Evolutionary conservation across 2,113 vertebrate genomes (phyloP).

Genomic region (Sander vitreus): DNA sequence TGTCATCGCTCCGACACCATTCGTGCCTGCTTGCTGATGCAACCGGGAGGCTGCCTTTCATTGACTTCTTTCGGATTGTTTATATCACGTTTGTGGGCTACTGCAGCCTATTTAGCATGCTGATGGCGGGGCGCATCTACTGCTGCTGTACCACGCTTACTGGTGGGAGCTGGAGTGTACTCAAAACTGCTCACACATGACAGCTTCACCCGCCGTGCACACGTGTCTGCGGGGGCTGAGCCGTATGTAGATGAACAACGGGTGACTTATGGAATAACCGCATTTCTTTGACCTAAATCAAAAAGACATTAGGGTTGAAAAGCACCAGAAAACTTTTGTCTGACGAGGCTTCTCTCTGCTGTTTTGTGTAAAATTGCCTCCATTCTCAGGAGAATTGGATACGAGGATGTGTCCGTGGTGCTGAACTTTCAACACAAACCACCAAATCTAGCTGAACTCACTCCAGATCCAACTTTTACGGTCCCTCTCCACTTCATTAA

Average conservation of each 20-base stretch:
- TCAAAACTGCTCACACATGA: constrained; percentile 6
- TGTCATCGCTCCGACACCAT: constrained; percentile 76
- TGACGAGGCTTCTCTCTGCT: background rate
- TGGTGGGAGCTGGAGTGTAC: constrained; percentile 21
- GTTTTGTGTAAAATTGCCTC: background rate
- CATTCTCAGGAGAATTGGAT: too few species aligned
- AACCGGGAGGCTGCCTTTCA: constrained; percentile 52
- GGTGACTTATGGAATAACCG: constrained; percentile 19
- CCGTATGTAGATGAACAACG: constrained; percentile 22
- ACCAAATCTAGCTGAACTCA: background rate
- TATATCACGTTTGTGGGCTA: constrained; percentile 60
- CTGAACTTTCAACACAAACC: constrained; percentile 52
- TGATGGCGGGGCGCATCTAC: constrained; percentile 3
- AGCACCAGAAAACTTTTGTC: background rate
- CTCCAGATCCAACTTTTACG: constrained; percentile 48
- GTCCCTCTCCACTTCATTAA: background rate
- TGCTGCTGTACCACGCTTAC: constrained; percentile 17
- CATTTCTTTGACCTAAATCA: background rate
- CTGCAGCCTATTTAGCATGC: constrained; percentile 41
- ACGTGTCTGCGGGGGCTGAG: constrained; percentile 10
- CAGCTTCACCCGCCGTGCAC: constrained; percentile 40
- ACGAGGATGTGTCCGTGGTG: constrained; percentile 39
- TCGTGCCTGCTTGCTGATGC: constrained; percentile 54
- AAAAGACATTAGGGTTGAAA: background rate
- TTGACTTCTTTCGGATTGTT: constrained; percentile 52